Evolutionary conservation across 2,888 invertebrate species (phyloP).

Genomic region (Conistra vaccinii): DNA sequence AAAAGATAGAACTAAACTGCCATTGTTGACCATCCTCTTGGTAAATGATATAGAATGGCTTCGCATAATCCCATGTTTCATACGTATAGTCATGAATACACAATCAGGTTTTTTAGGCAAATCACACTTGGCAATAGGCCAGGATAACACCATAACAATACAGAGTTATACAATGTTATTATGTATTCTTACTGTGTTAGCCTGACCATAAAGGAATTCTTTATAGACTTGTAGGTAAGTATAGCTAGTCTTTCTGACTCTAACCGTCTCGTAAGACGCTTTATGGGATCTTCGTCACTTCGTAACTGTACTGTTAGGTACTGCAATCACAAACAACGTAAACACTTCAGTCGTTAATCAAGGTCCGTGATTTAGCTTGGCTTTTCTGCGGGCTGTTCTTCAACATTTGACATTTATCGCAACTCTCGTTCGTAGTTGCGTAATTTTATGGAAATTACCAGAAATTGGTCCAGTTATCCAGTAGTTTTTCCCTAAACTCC

Average conservation of each 20-base stretch:
- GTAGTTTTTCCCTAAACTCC: neutral
- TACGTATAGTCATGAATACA: constrained; percentile 40
- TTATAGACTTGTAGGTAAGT: neutral
- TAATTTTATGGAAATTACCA: constrained; percentile 15
- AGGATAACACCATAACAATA: constrained; percentile 29
- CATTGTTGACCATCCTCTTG: constrained; percentile 20
- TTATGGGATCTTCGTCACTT: neutral
- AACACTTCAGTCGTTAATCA: constrained; percentile 25
- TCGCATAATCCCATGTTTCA: neutral
- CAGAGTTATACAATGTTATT: constrained; percentile 20
- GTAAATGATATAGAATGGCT: constrained; percentile 17
- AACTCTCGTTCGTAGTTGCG: constrained; percentile 3
- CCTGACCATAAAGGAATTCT: neutral
- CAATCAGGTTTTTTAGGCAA: constrained; percentile 32
- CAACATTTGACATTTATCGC: constrained; percentile 34
- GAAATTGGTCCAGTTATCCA: neutral
- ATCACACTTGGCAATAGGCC: constrained; percentile 43
- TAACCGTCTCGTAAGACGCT: neutral
- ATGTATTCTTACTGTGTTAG: constrained; percentile 27
- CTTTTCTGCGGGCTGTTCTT: neutral
- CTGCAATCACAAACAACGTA: neutral
- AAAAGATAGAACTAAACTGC: neutral
- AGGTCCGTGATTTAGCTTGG: constrained; percentile 19
- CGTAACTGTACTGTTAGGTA: neutral
- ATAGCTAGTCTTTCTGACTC: neutral